These are phyloP conservation scores for Tachina grossa DNA, from an alignment of 2,888 invertebrate species.

Conservation along the genomic window DNA sequence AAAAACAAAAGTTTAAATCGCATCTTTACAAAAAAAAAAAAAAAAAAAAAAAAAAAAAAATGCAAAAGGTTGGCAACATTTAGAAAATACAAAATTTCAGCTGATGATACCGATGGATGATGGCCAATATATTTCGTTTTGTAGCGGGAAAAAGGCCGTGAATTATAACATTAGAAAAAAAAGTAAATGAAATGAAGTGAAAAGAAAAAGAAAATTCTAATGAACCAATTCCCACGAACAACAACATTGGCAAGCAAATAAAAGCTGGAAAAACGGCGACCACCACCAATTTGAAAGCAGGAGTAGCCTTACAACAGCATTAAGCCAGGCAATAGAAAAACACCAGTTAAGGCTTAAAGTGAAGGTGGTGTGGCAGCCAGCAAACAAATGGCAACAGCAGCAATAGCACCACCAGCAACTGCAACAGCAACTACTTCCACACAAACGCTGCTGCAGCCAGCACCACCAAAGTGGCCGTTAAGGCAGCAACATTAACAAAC, in stretches of 20 bases:
- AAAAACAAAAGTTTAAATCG: constrained; percentile 32
- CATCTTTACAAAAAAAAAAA: constrained; percentile 3
- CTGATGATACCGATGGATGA: constrained; percentile 23
- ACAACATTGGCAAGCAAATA: constrained; percentile 58
- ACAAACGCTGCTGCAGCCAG: constrained; percentile 15
- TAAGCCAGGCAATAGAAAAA: constrained; percentile 19
- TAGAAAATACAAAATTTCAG: not conserved
- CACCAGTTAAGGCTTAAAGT: constrained; percentile 30
- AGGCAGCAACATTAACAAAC: constrained; percentile 48
- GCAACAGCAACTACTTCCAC: not conserved
- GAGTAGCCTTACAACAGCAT: constrained; percentile 48
- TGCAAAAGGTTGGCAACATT: constrained; percentile 59
- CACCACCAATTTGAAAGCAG: constrained; percentile 76
- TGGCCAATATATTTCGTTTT: constrained; percentile 52
- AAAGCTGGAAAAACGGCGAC: constrained; percentile 71
- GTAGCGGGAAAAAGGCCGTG: constrained; percentile 42
- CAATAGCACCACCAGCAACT: not conserved
- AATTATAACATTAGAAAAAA: not conserved
- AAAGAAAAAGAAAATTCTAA: constrained; percentile 78
- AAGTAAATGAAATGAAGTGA: not conserved
- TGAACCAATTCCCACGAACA: constrained; percentile 82
- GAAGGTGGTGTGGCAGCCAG: constrained; percentile 63
- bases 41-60: constrained; percentile 48
- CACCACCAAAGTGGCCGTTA: constrained; percentile 42
- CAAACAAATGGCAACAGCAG: constrained; percentile 40